Base-by-base conservation (phyloP, 2,113 vertebrate genomes). In the Myotis yumanensis region DNA sequence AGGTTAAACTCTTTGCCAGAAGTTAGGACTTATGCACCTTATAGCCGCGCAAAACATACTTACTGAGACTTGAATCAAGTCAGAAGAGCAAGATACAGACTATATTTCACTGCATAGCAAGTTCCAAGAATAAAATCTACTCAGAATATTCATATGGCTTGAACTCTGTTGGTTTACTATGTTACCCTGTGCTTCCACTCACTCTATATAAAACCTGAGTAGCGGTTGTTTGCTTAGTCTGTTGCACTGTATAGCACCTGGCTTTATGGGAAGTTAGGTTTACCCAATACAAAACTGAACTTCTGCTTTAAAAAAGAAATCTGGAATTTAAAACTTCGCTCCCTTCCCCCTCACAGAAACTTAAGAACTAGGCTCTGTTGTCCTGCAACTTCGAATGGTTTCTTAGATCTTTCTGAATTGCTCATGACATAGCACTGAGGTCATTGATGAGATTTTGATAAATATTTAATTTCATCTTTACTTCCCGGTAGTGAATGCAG, bases 111-210 rank as follows among this genome's bases (percentile, higher is more conserved):
- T 64, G 51, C 54, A 43, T 7, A 85, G 40, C 75, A 95, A 86
- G 57, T 90, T 81, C 62, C 18, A 59, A 87, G 84, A 95, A 62
- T 48, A 97, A 96, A 98, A 95, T 97, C 95, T 97, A 97, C 86
- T 96, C 92, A 92, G 77, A 86, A 77, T 84, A 72, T 81, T 43
- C 25, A 8, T 2, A 2, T 59, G 17, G 2, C 8, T 83, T 93
- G 1, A 17, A 46, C 8, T n/a, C 52, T 52, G 66, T 40, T 54
- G 14, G 80, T 59, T 59, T 25, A 68, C 79, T 69, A n/a, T 80
- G 43, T 72, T 68, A 46, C 40, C 16, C 86, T 96, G 5, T 57
- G 69, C 48, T 54, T 80, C 87, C 68, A 32, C 3, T 11, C 10
- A 28, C 46, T 43, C 30, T 52, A 14, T 5, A 2, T 23, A 4